phyloP scores from a whole-genome alignment of 2,113 vertebrate genomes.

The Blennius ocellaris region DNA sequence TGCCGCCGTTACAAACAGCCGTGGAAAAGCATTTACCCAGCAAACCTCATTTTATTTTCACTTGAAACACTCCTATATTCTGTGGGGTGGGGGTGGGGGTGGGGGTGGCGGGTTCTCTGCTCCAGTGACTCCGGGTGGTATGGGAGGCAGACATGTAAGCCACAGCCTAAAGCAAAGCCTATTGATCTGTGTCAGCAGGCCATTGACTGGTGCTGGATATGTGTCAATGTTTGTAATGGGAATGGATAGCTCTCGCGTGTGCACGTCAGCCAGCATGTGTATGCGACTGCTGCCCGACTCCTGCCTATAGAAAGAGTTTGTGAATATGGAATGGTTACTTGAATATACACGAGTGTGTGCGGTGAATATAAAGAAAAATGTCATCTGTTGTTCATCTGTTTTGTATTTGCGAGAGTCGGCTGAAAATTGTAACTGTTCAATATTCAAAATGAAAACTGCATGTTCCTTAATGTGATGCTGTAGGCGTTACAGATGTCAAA shows the following conservation, averaged over 20 bases:
- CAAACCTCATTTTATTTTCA: conserved; percentile 14
- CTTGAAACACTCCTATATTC: conserved; percentile 1
- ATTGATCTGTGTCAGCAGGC: conserved; percentile 67
- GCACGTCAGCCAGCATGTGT: conserved; percentile 5
- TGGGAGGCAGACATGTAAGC: conserved; percentile 45
- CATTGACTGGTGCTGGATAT: conserved; percentile 66
- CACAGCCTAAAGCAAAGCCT: conserved; percentile 45
- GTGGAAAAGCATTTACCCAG: conserved; percentile 2
- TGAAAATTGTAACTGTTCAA: not conserved
- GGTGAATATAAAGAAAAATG: not conserved
- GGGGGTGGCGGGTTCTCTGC: conserved; percentile 40
- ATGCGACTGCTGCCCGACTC: not conserved
- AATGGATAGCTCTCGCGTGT: conserved; percentile 42
- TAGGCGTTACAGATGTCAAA: too few species aligned
- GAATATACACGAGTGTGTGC: not conserved
- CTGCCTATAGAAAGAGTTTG: not conserved
- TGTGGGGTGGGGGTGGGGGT: too few species aligned
- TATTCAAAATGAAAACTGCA: not conserved
- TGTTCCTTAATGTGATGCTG: not conserved
- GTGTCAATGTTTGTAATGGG: conserved; percentile 58
- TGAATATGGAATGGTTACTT: not conserved
- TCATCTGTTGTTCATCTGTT: not conserved
- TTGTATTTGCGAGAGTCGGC: not conserved
- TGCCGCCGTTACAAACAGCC: not conserved
- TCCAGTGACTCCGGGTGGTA: conserved; percentile 39